Base-by-base conservation (phyloP, 2,113 vertebrate genomes). In the Gambusia affinis region DNA sequence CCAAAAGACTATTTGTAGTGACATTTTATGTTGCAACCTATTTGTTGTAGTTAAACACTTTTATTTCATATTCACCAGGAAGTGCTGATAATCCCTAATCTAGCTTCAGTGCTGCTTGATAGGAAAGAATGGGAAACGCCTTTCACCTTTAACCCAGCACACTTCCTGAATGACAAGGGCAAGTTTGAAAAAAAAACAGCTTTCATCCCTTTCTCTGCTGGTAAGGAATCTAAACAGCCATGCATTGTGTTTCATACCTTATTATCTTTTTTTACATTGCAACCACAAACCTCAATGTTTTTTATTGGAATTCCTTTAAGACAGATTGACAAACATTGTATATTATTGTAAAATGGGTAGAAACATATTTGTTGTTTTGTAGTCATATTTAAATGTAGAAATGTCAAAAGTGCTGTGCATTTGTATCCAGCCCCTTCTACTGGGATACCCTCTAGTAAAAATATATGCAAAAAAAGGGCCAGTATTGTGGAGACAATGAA, bases 171-270 rank as follows among this genome's bases (percentile, higher is more conserved):
- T 33, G 1, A 84, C 65, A 94, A 96, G 8, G 93, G 95, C 60
- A 91, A 91, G 73, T 95, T 96, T 89, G 93, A 89, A 87, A 95
- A 92, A 70, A 88, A 10, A 44, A 89, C 95, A 60, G 79, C 92
- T 79, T 96, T 96, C 81, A 73, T 96, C 30, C 94, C 95, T 67
- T 96, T 96, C 85, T 96, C 95, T 79, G 70, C 89, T 73, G 95
- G 95, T 96, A 72, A 89, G 79, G 61, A 86, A 10, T 57, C 61
- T 37, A 71, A 24, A 35, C 94, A 71, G 6, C 28, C 8, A 3
- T 37, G 6, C 4, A 8, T 3, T 57, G 51, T 57, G 4, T 57
- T 57, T 57, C 51, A n/a, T 10, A 10, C 51, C 51, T 19, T 24
- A n/a, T 19, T 47, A 47, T 47, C 17, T 17, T 47, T 19, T 19